These are phyloP conservation scores for Ciconia maguari DNA, from an alignment of 2,113 vertebrate species.

Conservation along the genomic window DNA sequence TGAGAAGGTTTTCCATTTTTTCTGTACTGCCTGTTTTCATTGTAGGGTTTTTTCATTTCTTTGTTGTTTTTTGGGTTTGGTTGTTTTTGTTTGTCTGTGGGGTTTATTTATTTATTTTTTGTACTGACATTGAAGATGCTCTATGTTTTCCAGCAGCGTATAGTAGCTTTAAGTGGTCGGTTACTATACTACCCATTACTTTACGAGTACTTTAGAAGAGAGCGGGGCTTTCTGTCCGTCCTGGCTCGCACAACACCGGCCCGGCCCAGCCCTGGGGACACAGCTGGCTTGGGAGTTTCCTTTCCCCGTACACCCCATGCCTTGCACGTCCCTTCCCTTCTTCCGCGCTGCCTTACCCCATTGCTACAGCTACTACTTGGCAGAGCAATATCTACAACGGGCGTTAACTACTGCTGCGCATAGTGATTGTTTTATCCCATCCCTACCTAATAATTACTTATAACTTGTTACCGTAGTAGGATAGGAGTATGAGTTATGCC, in stretches of 20 bases:
- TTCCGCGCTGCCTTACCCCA: background rate
- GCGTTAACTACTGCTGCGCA: rapidly evolving
- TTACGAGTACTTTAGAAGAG: background rate
- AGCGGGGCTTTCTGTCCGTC: rapidly evolving
- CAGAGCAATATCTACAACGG: rapidly evolving
- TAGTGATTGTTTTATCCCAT: background rate
- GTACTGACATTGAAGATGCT: background rate
- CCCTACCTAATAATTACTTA: background rate
- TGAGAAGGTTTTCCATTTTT: background rate
- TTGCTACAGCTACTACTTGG: background rate
- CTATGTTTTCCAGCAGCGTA: background rate
- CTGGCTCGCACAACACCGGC: background rate
- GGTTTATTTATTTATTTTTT: background rate
- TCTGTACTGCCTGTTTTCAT: rapidly evolving
- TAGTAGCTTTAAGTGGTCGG: rapidly evolving
- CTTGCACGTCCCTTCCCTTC: background rate
- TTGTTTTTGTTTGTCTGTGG: background rate
- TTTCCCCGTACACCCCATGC: rapidly evolving
- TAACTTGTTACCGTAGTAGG: background rate
- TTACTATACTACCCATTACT: background rate
- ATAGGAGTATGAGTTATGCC: rapidly evolving
- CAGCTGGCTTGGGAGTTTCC: too few species aligned
- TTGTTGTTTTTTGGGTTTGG: too few species aligned
- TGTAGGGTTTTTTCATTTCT: rapidly evolving
- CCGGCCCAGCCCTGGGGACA: background rate